Percentiles rank a stretch among this genome's conserved stretches.
phyloP scores from a whole-genome alignment of 2,888 invertebrate species.

The Griposia aprilina region DNA sequence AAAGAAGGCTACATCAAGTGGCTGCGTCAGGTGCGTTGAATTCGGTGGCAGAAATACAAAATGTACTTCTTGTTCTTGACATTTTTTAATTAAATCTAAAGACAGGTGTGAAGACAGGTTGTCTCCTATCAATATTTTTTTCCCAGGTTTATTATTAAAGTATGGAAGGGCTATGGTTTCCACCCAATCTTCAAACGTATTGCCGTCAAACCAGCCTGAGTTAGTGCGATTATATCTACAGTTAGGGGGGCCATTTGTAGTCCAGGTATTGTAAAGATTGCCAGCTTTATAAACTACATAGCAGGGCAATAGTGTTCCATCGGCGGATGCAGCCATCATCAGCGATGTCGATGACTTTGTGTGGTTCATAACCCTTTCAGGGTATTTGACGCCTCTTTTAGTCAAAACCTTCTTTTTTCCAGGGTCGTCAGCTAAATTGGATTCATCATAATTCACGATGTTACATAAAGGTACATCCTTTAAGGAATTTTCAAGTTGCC shows the following conservation, averaged over 20 bases:
- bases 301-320: conserved; percentile 74
- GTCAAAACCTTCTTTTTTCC: conserved; percentile 63
- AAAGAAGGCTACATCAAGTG: not conserved
- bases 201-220: conserved; percentile 76
- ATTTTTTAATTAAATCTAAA: conserved; percentile 35
- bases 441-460: conserved; percentile 62
- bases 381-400: conserved; percentile 73
- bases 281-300: conserved; percentile 81
- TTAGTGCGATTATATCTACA: conserved; percentile 75
- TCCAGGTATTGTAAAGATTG: conserved; percentile 79
- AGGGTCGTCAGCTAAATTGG: conserved; percentile 61
- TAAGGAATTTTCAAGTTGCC: conserved; percentile 51
- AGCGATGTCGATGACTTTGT: conserved; percentile 73
- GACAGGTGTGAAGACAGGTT: conserved; percentile 54
- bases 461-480: conserved; percentile 48
- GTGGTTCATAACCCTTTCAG: conserved; percentile 73
- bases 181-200: conserved; percentile 75
- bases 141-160: conserved; percentile 65
- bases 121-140: conserved; percentile 77
- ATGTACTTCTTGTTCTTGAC: conserved; percentile 29
- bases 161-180: conserved; percentile 59
- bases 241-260: conserved; percentile 73
- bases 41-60: conserved; percentile 6
- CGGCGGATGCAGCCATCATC: conserved; percentile 78
- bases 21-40: not conserved